Evolutionary conservation across 2,797 vertebrate species (phyloP).

Genomic region (Crocidura indochinensis): DNA sequence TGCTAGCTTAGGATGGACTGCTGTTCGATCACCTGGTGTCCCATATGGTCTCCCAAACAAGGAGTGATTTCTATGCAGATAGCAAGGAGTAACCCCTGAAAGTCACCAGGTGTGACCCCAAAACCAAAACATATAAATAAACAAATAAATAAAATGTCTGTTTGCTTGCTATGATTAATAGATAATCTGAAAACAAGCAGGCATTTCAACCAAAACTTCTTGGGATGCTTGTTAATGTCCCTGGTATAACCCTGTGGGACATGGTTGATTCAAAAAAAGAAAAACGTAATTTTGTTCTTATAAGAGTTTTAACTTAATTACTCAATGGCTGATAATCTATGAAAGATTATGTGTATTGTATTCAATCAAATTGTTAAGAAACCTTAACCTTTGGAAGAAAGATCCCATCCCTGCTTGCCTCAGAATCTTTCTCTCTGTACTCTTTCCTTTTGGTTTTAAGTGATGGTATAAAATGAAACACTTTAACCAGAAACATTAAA

Average conservation of each 20-base stretch:
- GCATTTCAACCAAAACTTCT: conserved; percentile 68
- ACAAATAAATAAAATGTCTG: conserved; percentile 34
- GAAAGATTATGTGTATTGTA: conserved; percentile 59
- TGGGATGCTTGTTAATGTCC: background rate
- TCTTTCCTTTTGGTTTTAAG: background rate
- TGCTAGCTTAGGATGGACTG: too few species aligned
- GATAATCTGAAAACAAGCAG: conserved; percentile 81
- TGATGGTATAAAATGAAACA: background rate
- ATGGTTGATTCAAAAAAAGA: conserved; percentile 63
- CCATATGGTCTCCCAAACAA: too few species aligned
- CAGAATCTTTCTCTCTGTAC: background rate
- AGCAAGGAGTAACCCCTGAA: too few species aligned
- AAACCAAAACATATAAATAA: too few species aligned
- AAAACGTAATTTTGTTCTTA: conserved; percentile 51
- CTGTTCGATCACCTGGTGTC: too few species aligned
- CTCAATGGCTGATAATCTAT: conserved; percentile 12
- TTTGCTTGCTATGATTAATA: conserved; percentile 83
- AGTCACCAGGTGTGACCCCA: too few species aligned
- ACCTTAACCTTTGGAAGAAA: conserved; percentile 46
- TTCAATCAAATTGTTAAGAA: conserved; percentile 53
- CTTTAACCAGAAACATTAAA: background rate
- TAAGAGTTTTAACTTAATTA: conserved; percentile 48
- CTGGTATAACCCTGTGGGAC: background rate
- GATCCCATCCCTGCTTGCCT: conserved; percentile 24
- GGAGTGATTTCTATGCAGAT: too few species aligned